A percentile compares a stretch with the other conserved stretches of the same genome.
Evolutionary conservation across 2,113 vertebrate genomes (phyloP).

Genomic region (Ptilorrhoa leucosticta): DNA sequence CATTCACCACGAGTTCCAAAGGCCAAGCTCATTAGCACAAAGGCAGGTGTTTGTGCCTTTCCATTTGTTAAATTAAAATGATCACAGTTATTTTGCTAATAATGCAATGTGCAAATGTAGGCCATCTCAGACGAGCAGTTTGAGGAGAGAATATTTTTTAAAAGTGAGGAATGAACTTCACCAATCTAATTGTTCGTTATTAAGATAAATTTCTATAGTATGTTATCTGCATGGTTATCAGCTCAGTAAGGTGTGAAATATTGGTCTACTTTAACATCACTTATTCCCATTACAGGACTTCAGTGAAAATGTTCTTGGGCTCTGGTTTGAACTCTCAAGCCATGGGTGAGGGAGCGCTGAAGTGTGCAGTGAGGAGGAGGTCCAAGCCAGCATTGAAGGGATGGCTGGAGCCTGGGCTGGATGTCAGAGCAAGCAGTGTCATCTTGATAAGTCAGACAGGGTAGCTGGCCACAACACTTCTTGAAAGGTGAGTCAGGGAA

Average conservation of each 20-base stretch:
- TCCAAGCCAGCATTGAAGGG: rapidly evolving
- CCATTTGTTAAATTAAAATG: constrained; percentile 17
- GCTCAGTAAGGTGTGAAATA: not conserved
- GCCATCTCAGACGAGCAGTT: not conserved
- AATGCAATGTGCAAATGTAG: not conserved
- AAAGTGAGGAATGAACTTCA: not conserved
- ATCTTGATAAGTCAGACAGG: rapidly evolving
- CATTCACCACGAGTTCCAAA: constrained; percentile 28
- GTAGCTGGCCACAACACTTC: rapidly evolving
- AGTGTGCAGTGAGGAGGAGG: rapidly evolving
- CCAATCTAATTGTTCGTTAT: not conserved
- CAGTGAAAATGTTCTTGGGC: not conserved
- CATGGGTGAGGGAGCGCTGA: not conserved
- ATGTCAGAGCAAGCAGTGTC: rapidly evolving
- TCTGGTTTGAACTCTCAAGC: not conserved
- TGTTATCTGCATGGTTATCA: not conserved
- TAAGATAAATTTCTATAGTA: not conserved
- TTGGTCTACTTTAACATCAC: not conserved
- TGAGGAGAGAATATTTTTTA: not conserved
- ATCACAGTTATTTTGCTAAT: constrained; percentile 15
- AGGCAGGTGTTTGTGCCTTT: constrained; percentile 33
- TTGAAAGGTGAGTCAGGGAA: not conserved
- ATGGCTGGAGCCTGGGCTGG: not conserved
- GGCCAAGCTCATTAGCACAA: constrained; percentile 41
- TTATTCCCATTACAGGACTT: not conserved